These are phyloP conservation scores for Premnoplex brunnescens DNA, from an alignment of 2,797 vertebrate genomes.

Conservation along the genomic window DNA sequence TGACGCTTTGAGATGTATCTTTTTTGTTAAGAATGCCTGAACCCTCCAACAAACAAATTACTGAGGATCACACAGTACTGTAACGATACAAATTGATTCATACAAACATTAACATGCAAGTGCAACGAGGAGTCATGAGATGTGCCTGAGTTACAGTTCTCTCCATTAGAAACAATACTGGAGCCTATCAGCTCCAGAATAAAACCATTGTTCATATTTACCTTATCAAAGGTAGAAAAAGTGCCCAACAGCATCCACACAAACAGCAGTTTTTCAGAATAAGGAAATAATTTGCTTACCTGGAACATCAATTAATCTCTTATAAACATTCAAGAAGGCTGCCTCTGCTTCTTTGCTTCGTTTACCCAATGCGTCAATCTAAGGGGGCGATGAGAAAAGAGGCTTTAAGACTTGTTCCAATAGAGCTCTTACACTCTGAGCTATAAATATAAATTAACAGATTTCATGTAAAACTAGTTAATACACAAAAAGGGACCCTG, in stretches of 20 bases:
- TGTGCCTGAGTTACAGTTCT: neutral
- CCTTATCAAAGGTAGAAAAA: neutral
- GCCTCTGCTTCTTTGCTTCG: constrained; percentile 99
- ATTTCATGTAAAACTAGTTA: neutral
- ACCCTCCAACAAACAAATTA: neutral
- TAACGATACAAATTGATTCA: neutral
- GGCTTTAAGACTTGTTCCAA: constrained; percentile 23
- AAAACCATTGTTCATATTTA: neutral
- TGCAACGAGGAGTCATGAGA: neutral
- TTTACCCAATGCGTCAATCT: constrained; percentile 98
- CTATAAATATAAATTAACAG: neutral
- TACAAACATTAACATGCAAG: neutral
- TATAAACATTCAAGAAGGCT: constrained; percentile 98
- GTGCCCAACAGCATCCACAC: neutral
- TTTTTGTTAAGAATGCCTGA: neutral
- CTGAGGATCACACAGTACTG: neutral
- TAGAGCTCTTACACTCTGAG: neutral
- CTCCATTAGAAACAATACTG: neutral
- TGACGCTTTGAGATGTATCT: neutral
- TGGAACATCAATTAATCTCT: constrained; percentile 98
- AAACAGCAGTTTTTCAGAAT: neutral
- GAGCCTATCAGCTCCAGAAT: neutral
- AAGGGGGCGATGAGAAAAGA: constrained; percentile 24
- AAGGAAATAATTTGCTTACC: constrained; percentile 79
- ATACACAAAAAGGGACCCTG: neutral